Evolutionary conservation across 2,797 vertebrate genomes (phyloP).

Genomic region (Thaleichthys pacificus): DNA sequence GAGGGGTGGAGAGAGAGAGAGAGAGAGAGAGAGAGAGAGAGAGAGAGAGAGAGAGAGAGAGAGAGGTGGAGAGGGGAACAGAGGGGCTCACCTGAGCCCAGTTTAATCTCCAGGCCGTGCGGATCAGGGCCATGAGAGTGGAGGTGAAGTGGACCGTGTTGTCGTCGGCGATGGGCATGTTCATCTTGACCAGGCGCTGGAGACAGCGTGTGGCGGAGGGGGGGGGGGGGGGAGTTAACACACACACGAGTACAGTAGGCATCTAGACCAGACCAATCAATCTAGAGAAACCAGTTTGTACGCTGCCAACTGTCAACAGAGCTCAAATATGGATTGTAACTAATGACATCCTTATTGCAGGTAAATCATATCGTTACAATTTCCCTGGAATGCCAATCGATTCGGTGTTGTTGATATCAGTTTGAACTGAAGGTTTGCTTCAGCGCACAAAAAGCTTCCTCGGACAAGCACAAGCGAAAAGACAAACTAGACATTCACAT

Average conservation of each 20-base stretch:
- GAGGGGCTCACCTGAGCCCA: constrained; percentile 82
- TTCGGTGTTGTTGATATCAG: constrained; percentile 15
- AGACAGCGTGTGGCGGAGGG: constrained; percentile 33
- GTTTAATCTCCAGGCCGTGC: constrained; percentile 93
- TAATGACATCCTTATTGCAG: too few relatives aligned
- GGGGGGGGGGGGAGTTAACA: constrained; percentile 16
- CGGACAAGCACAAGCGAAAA: constrained; percentile 36
- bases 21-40: not conserved
- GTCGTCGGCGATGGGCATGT: constrained; percentile 93
- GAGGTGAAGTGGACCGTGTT: constrained; percentile 93
- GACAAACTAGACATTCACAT: constrained; percentile 69
- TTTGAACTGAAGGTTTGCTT: constrained; percentile 15
- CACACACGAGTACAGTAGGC: not conserved
- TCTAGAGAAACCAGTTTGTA: constrained; percentile 72
- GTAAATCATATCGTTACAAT: not conserved
- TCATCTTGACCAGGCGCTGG: constrained; percentile 93
- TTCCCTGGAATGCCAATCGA: not conserved
- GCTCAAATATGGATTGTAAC: not conserved
- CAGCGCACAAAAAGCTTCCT: constrained; percentile 76
- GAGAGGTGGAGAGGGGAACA: not conserved
- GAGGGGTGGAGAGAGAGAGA: too few relatives aligned
- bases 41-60: not conserved
- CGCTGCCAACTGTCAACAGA: constrained; percentile 40
- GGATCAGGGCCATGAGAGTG: constrained; percentile 93
- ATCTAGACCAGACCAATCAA: constrained; percentile 43